Conservation (phyloP, 2,888 invertebrate genomes). For the Dascillus cervinus region DNA sequence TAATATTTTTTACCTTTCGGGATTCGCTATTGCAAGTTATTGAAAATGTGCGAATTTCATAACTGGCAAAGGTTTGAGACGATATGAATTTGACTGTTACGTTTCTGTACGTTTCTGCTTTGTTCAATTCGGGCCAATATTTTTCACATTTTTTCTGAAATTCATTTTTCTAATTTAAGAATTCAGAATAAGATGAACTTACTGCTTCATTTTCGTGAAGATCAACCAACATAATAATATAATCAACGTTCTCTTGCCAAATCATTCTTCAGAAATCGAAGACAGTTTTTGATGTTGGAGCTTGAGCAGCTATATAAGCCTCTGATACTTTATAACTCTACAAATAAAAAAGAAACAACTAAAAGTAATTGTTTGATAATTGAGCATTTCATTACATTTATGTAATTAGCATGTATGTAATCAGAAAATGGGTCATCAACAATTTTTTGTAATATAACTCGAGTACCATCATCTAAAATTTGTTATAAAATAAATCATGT, state of each 20-base stretch:
- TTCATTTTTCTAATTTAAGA: constrained; percentile 41
- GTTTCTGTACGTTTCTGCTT: constrained; percentile 34
- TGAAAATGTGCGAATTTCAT: constrained; percentile 39
- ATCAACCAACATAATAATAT: constrained; percentile 47
- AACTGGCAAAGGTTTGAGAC: constrained; percentile 36
- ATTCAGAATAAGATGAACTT: constrained; percentile 32
- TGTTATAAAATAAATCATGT: not conserved
- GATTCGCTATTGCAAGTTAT: constrained; percentile 42
- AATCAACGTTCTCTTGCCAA: constrained; percentile 44
- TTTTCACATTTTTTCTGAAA: constrained; percentile 46
- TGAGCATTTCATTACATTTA: constrained; percentile 40
- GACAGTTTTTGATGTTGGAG: constrained; percentile 33
- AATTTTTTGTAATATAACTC: constrained; percentile 40
- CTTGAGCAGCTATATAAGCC: constrained; percentile 39
- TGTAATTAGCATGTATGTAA: constrained; percentile 49
- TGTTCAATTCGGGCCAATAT: constrained; percentile 46
- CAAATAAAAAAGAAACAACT: not conserved
- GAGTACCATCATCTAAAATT: constrained; percentile 43
- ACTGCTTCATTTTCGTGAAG: constrained; percentile 35
- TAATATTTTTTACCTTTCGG: constrained; percentile 32
- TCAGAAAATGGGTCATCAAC: constrained; percentile 39
- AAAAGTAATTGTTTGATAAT: not conserved
- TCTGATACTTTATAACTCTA: constrained; percentile 29
- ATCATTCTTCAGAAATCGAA: constrained; percentile 40
- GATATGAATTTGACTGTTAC: constrained; percentile 33